A percentile compares a stretch with the other conserved stretches of the same genome.
These are phyloP conservation scores for Andrena marginata DNA, from an alignment of 2,888 invertebrate genomes.

Conservation along the genomic window DNA sequence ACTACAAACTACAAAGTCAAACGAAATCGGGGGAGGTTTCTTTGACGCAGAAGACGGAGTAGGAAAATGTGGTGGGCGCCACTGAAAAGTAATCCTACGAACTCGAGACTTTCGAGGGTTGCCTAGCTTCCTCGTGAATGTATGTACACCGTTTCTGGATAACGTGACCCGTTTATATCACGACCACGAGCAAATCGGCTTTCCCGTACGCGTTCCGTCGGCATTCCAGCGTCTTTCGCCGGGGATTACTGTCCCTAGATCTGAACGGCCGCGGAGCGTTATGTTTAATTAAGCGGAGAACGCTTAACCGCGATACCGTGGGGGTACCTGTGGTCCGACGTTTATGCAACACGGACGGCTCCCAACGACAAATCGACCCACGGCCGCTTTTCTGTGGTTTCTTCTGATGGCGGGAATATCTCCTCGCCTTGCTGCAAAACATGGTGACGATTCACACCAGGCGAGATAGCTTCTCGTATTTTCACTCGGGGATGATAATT, in stretches of 20 bases:
- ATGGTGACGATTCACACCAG: background rate
- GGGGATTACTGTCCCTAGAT: slow-evolving; percentile 42
- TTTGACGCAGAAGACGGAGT: slow-evolving; percentile 4
- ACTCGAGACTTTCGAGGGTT: slow-evolving; percentile 9
- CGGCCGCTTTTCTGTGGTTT: background rate
- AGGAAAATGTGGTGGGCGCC: background rate
- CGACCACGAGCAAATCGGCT: slow-evolving; percentile 55
- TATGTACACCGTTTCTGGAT: slow-evolving; percentile 13
- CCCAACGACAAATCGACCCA: background rate
- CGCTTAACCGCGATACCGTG: slow-evolving; percentile 2
- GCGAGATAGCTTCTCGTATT: background rate
- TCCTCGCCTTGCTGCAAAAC: background rate
- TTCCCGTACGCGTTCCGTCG: slow-evolving; percentile 15
- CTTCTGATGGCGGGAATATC: background rate
- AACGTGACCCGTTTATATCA: slow-evolving; percentile 20
- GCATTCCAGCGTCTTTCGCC: slow-evolving; percentile 37
- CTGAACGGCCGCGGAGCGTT: slow-evolving; percentile 33
- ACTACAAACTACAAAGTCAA: slow-evolving; percentile 7
- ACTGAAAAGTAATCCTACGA: slow-evolving; percentile 15
- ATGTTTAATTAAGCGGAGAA: slow-evolving; percentile 50
- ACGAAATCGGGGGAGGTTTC: slow-evolving; percentile 2
- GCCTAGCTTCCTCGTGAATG: slow-evolving; percentile 5
- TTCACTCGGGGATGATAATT: too few relatives aligned
- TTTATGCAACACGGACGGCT: background rate
- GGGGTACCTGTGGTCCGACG: background rate